A percentile compares a stretch with the other conserved stretches of the same genome.
phyloP scores from a whole-genome alignment of 2,888 invertebrate genomes.

The Macrosoma leucophasiata region DNA sequence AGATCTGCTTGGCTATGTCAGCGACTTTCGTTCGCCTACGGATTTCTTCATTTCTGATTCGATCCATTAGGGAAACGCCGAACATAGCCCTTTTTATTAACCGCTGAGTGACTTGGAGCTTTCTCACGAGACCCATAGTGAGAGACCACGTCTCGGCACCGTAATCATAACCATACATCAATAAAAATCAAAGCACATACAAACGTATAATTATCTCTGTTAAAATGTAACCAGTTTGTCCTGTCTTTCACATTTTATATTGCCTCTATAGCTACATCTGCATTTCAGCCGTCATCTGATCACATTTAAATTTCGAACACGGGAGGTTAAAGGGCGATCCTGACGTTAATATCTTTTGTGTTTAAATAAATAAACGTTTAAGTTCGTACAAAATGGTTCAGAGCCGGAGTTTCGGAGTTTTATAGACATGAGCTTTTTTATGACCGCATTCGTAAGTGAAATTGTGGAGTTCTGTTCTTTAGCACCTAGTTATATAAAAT shows the following conservation, averaged over 20 bases:
- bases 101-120: too few species aligned
- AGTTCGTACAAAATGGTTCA: constrained; percentile 16
- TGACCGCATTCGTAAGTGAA: too few species aligned
- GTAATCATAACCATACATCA: background rate
- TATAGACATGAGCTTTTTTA: too few species aligned
- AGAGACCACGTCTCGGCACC: background rate
- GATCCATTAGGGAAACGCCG: too few species aligned
- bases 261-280: constrained; percentile 14
- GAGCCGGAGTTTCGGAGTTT: too few species aligned
- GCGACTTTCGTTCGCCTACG: too few species aligned
- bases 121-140: background rate
- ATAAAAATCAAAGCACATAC: constrained; percentile 7
- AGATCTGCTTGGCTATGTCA: too few species aligned
- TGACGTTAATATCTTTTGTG: constrained; percentile 25
- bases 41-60: too few species aligned
- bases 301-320: constrained; percentile 26
- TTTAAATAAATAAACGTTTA: constrained; percentile 27
- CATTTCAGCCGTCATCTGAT: constrained; percentile 24
- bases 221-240: constrained; percentile 1
- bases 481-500: too few species aligned
- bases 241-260: constrained; percentile 4
- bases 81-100: too few species aligned
- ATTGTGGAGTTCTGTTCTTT: too few species aligned
- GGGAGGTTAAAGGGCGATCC: constrained; percentile 26
- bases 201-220: constrained; percentile 1